These are phyloP conservation scores for Xenops minutus DNA, from an alignment of 2,797 vertebrate species.

Conservation along the genomic window DNA sequence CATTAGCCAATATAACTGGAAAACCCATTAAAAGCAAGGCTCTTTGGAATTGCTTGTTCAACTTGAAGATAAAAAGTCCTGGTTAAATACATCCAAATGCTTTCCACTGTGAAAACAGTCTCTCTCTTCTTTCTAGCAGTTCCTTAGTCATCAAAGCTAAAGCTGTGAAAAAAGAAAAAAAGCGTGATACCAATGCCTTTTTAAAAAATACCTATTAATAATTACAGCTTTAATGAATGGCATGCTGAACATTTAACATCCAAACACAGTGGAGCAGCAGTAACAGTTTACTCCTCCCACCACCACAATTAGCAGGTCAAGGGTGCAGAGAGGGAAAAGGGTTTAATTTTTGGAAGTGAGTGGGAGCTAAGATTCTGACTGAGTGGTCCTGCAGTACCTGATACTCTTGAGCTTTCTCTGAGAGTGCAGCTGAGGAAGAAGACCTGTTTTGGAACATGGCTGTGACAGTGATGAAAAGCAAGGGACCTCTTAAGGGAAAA, in stretches of 20 bases:
- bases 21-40: neutral
- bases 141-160: conserved; percentile 25
- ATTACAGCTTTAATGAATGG: conserved; percentile 47
- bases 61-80: neutral
- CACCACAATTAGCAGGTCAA: neutral
- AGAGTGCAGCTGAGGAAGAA: neutral
- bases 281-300: conserved; percentile 9
- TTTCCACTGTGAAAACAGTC: neutral
- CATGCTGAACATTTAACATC: neutral
- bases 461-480: conserved; percentile 9
- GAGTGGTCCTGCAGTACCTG: neutral
- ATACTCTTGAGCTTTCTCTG: neutral
- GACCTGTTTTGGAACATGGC: neutral
- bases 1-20: neutral
- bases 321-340: neutral
- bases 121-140: neutral
- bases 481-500: neutral
- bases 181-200: neutral
- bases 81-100: neutral
- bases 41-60: neutral
- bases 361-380: no score
- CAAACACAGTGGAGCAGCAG: neutral
- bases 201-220: neutral
- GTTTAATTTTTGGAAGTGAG: neutral
- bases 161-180: neutral